These are phyloP conservation scores for Mythimna albipuncta DNA, from an alignment of 2,888 invertebrate species.

Conservation along the genomic window DNA sequence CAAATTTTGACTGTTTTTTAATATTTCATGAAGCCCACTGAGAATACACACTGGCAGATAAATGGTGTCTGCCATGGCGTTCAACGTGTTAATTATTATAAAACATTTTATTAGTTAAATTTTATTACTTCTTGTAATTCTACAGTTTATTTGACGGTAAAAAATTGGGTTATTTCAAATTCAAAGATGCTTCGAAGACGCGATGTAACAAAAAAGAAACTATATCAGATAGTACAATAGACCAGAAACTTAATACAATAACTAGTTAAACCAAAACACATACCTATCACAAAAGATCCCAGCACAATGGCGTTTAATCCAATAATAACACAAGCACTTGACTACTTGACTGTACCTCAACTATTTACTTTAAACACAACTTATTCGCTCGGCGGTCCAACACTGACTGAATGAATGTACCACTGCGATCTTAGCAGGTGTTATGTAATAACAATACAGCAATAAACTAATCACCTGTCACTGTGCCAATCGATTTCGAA, in stretches of 20 bases:
- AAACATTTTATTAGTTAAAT: too few relatives aligned
- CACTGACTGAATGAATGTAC: slow-evolving; percentile 61
- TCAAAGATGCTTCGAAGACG: too few relatives aligned
- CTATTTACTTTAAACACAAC: slow-evolving; percentile 46
- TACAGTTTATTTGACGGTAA: not conserved
- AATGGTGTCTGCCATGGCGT: too few relatives aligned
- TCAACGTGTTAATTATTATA: too few relatives aligned
- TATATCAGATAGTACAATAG: not conserved
- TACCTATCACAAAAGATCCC: slow-evolving; percentile 61
- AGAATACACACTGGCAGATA: too few relatives aligned
- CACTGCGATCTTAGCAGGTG: slow-evolving; percentile 33
- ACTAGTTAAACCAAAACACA: slow-evolving; percentile 39
- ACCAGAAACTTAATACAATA: not conserved
- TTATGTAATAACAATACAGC: slow-evolving; percentile 42
- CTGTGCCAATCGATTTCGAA: slow-evolving; percentile 24
- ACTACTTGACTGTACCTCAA: not conserved
- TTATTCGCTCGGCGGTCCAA: slow-evolving; percentile 50
- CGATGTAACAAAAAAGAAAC: too few relatives aligned
- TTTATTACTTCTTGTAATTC: too few relatives aligned
- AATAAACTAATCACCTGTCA: slow-evolving; percentile 49
- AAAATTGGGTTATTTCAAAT: not conserved
- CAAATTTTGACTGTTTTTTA: too few relatives aligned
- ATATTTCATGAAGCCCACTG: too few relatives aligned
- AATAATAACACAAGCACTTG: slow-evolving; percentile 56
- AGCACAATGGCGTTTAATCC: slow-evolving; percentile 53